Evolutionary conservation across 2,797 vertebrate genomes (phyloP), one percentile per base, ranked within the genome.

Genomic region (Hippopotamyrus pictus): DNA sequence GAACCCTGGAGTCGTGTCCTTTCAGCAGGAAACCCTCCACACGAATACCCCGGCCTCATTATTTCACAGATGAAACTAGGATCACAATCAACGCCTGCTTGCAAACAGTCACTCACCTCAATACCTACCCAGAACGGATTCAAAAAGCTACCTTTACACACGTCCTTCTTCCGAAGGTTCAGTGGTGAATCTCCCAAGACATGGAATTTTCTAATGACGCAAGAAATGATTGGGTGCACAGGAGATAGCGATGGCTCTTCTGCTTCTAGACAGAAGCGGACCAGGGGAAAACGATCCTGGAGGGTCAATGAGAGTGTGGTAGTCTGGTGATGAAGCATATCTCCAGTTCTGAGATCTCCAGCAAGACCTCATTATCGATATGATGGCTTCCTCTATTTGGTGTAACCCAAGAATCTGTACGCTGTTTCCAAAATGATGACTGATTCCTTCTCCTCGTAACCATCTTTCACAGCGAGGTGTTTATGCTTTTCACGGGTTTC

Each of bases 1-100:
- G 90, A 93, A 65, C 0, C 0, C 82, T 25, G 9, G 76, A 82
- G 76, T 82, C 33, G 2, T n/a, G 76, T 82, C 14, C n/a, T 84
- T 46, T 84, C 41, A 11, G 44, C 79, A 48, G 79, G 79, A 84
- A 50, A 22, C 44, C 79, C 79, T 84, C n/a, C 44, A 84, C 79
- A 84, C 44, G 9, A 84, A 76, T 44, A n/a, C 44, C 79, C 79
- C 8, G 1, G 44, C 17, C 79, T 84, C 79, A 84, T 84, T 84
- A 46, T 50, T 22, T 50, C 79, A 50, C 44, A 48, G 41, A 46
- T 84, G 41, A 5, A 84, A 22, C n/a, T 50, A 19, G 9, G 79
- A 84, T 48, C 9, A 9, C 79, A 22, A 84, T 50, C n/a, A 9
- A 84, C 41, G 14, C n/a, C 79, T 25, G n/a, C n/a, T 84, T 84